Base-by-base conservation (phyloP, 2,113 vertebrate species). In the Lagenorhynchus albirostris region DNA sequence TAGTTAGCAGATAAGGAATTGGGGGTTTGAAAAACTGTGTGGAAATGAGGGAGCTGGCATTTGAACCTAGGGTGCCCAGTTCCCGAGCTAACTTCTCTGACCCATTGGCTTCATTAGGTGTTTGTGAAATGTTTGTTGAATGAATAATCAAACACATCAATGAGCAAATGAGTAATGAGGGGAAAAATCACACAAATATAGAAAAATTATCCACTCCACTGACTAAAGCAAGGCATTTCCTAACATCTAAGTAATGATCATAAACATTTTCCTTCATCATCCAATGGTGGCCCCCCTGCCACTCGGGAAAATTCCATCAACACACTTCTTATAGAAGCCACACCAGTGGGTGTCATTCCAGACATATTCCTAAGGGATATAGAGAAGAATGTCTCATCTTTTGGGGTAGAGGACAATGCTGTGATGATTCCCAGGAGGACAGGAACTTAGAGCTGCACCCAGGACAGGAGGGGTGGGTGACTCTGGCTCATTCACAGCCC, bases 271-370 rank as follows among this genome's bases (percentile, higher is more conserved):
- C 23, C 67, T 82, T 44, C 9, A 20, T 38, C 38, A 62, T 1
- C 9, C 36, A 21, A 0, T 1, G 0, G 4, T 2, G 41, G n/a
- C 14, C 23, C 47, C 41, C 25, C 29, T 60, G 50, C 71, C 44
- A n/a, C 50, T 44, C 5, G 3, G 62, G 84, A 86, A 95, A 85
- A 76, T 4, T 50, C 12, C 4, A 36, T 14, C 21, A 3, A 53
- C 18, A 79, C 55, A 10, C 36, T 15, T 12, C 31, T 2, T 5
- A 20, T 15, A 14, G 41, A 47, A 84, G 58, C 62, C 44, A 89
- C 63, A 13, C 1, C 26, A 58, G 12, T 3, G 0, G 26, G 4
- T 12, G 6, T 88, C 88, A 4, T 62, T 92, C 36, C 53, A 60
- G 73, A 62, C 8, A 21, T 5, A 55, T 0, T 50, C 60, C 50